Conservation (phyloP, 2,797 vertebrate genomes). For the Fistularia tabacaria region DNA sequence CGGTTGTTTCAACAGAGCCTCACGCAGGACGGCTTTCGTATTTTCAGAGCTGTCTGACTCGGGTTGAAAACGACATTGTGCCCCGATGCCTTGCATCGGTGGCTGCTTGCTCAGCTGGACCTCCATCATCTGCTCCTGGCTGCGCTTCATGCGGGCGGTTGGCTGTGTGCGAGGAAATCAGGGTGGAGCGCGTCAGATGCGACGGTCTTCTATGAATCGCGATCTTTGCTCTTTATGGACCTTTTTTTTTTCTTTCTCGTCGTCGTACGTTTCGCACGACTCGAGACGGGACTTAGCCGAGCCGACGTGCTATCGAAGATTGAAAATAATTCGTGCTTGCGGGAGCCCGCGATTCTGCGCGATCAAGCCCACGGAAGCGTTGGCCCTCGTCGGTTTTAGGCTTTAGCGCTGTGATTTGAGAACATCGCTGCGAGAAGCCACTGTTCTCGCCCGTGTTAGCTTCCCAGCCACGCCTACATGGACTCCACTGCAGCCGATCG, state of each 20-base stretch:
- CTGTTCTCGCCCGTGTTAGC: not conserved
- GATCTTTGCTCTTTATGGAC: not conserved
- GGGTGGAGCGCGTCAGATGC: constrained; percentile 61
- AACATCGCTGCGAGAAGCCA: not conserved
- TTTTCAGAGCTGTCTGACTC: no score
- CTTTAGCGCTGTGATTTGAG: constrained; percentile 3
- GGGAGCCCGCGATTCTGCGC: no score
- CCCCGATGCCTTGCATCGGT: not conserved
- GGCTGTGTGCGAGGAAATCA: constrained; percentile 37
- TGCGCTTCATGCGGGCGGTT: constrained; percentile 37
- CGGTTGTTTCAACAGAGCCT: not conserved
- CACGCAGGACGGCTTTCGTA: not conserved
- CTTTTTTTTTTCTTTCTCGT: not conserved
- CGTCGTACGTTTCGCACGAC: no score
- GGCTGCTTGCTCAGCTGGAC: constrained; percentile 19
- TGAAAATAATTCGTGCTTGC: no score
- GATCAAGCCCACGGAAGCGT: no score
- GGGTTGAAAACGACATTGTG: no score
- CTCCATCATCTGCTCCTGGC: constrained; percentile 12
- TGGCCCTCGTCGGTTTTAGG: not conserved
- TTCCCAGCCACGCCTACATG: constrained; percentile 13
- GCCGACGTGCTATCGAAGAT: no score
- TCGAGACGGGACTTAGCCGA: no score
- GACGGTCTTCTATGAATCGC: constrained; percentile 22
- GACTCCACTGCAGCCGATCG: constrained; percentile 11